Evolutionary conservation across 2,888 invertebrate species (phyloP).

Genomic region (Antheraea yamamai): DNA sequence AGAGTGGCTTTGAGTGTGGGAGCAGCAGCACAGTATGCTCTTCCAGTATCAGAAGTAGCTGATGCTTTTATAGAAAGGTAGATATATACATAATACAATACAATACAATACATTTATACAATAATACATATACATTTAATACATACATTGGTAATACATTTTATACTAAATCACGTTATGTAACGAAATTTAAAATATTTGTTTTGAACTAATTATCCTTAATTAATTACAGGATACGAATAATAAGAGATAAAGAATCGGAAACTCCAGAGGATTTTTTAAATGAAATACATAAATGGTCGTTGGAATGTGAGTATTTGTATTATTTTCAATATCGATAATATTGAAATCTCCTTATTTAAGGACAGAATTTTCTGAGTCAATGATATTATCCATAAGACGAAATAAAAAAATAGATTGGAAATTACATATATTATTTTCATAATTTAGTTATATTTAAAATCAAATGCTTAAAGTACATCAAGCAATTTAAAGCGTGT

Average conservation of each 20-base stretch:
- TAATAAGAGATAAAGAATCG: constrained; percentile 74
- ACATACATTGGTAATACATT: too few relatives aligned
- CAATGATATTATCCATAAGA: too few relatives aligned
- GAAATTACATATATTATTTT: too few relatives aligned
- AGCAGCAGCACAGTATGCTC: constrained; percentile 87
- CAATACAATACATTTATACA: too few relatives aligned
- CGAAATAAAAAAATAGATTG: too few relatives aligned
- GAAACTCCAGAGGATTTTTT: constrained; percentile 86
- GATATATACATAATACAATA: constrained; percentile 22
- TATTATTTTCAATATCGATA: not conserved
- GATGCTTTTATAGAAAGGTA: constrained; percentile 86
- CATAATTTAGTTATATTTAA: too few relatives aligned
- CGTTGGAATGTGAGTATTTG: constrained; percentile 86
- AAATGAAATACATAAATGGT: constrained; percentile 90
- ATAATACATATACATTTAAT: too few relatives aligned
- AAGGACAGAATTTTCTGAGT: too few relatives aligned
- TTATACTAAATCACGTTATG: not conserved
- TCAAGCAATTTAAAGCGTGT: too few relatives aligned
- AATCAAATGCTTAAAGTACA: too few relatives aligned
- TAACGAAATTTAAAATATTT: not conserved
- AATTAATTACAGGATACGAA: constrained; percentile 75
- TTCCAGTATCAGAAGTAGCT: constrained; percentile 86
- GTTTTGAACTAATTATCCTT: not conserved
- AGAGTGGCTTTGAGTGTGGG: constrained; percentile 89
- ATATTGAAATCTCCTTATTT: too few relatives aligned